Evolutionary conservation across 2,113 vertebrate species (phyloP), one percentile per base, ranked within the genome.

Genomic region (Gulo gulo): DNA sequence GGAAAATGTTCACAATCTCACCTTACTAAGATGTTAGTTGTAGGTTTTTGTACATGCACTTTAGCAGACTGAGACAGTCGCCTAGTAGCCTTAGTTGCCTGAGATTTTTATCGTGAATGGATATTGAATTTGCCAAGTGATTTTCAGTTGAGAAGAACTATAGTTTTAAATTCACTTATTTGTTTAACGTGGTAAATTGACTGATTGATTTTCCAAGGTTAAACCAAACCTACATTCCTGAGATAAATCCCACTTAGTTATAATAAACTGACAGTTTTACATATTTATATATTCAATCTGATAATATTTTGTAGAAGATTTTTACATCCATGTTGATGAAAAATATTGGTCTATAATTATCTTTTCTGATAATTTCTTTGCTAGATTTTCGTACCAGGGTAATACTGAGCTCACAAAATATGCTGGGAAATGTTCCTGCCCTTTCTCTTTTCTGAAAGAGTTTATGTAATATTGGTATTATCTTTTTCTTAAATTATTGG

Each of bases 391-490:
- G 15, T 57, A 80, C 31, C 52, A 76, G 57, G 31, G 55, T 50
- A 63, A 76, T 36, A 20, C 2, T 34, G 79, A 79, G 52, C 15
- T 95, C 55, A 93, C 61, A 89, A 52, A 89, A 71, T 52, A 92
- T 39, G n/a, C 7, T 59, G 45, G 29, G 14, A 85, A 81, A 29
- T 31, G 23, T 52, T 74, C 34, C 34, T 1, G 7, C 21, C 79
- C 85, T 96, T 74, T 50, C 55, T 67, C 50, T 71, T 89, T 96
- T 90, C 91, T 59, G 74, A 86, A 86, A 85, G 74, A 80, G 80
- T 71, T 63, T 79, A 59, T 85, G 34, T 71, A 85, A 84, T 83
- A 21, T 79, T 52, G 29, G 52, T 36, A 23, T 16, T 50, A 42
- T 76, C 7, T 31, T 73, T 74, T 21, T 34, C 63, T 94, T 52